Conservation (phyloP, 2,113 vertebrate species). For the Felis catus region DNA sequence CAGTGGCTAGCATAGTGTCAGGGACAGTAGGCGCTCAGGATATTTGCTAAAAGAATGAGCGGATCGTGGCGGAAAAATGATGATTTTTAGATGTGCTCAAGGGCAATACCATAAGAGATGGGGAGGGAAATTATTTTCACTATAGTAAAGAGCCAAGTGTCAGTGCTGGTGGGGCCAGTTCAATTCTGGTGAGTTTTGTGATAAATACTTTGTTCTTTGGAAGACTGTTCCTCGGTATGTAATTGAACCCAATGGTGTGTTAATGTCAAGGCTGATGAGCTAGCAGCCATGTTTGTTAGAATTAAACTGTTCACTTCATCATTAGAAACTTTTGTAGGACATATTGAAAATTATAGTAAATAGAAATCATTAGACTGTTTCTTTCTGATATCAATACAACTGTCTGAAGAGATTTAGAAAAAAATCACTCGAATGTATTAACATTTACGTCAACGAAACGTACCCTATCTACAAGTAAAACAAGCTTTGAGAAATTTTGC, state of each 20-base stretch:
- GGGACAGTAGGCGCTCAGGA: neutral
- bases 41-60: neutral
- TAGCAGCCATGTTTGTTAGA: neutral
- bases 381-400: neutral
- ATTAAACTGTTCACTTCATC: constrained; percentile 31
- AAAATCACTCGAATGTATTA: neutral
- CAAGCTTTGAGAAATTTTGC: neutral
- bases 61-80: neutral
- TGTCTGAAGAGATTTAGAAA: neutral
- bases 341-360: neutral
- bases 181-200: constrained; percentile 1
- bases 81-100: neutral
- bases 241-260: neutral
- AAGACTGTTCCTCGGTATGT: constrained; percentile 21
- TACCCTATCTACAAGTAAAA: neutral
- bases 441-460: neutral
- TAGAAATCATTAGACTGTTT: neutral
- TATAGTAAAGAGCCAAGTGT: neutral
- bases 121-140: neutral
- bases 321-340: neutral
- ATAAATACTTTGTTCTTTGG: constrained; percentile 39
- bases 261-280: constrained; percentile 25
- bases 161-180: neutral
- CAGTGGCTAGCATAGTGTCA: neutral
- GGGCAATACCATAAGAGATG: neutral